Conservation (phyloP, 2,888 invertebrate species). For the Agriotes lineatus region DNA sequence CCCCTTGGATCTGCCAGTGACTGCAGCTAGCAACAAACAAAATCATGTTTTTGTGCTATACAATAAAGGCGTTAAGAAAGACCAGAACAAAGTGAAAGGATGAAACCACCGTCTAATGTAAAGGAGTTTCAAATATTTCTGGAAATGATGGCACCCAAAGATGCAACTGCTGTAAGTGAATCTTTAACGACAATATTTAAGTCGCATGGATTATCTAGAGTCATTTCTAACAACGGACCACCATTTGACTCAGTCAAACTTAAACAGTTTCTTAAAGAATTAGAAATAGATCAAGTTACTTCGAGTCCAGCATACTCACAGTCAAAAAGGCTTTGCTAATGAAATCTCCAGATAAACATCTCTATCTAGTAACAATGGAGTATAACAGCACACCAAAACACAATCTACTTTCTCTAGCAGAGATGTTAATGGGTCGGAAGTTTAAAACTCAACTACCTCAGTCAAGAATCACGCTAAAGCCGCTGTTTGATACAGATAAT, state of each 20-base stretch:
- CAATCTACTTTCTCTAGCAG: conserved; percentile 1
- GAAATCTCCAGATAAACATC: neutral
- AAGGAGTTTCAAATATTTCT: no score
- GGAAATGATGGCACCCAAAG: neutral
- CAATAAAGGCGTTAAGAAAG: no score
- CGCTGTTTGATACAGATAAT: conserved; percentile 1
- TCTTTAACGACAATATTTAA: neutral
- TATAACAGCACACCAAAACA: conserved; percentile 5
- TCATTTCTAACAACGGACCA: neutral
- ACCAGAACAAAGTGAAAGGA: no score
- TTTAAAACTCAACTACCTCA: neutral
- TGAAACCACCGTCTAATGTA: no score
- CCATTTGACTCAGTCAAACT: conserved; percentile 1
- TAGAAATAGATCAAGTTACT: neutral
- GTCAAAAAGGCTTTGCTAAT: neutral
- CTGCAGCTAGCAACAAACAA: no score
- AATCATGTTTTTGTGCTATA: no score
- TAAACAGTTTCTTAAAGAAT: neutral
- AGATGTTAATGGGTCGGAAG: neutral
- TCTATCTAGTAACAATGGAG: neutral
- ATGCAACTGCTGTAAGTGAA: neutral
- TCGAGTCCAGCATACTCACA: neutral
- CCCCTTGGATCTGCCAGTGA: no score
- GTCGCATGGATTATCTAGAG: neutral
- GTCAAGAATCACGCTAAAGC: neutral